Conservation (phyloP, 2,113 vertebrate genomes). For the Thunnus maccoyii region DNA sequence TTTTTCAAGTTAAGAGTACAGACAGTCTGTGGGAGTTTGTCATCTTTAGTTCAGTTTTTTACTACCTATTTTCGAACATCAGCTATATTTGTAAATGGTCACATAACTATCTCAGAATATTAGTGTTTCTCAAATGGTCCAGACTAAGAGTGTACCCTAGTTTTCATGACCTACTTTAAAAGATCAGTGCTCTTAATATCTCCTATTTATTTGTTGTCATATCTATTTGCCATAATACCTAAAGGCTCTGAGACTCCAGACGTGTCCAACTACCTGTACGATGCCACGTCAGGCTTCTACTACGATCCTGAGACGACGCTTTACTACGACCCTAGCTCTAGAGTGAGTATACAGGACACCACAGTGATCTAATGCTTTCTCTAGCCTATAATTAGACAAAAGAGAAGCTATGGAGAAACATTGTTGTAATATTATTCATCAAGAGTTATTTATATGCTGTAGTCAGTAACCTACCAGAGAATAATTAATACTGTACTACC, state of each 20-base stretch:
- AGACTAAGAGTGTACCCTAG: background rate
- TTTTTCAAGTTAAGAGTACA: no score
- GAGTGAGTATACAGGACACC: conserved; percentile 83
- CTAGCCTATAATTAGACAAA: background rate
- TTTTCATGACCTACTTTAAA: background rate
- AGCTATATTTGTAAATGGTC: background rate
- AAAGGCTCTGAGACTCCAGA: conserved; percentile 91
- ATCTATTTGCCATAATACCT: conserved; percentile 21
- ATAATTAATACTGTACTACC: background rate
- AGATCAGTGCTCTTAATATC: background rate
- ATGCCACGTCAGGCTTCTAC: conserved; percentile 96
- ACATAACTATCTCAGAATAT: background rate
- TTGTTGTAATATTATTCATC: background rate
- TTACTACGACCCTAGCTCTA: conserved; percentile 93
- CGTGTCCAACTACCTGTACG: conserved; percentile 92
- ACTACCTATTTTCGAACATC: background rate
- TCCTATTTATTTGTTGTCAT: background rate
- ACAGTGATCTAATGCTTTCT: background rate
- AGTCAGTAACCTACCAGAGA: background rate
- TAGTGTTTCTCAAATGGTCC: background rate
- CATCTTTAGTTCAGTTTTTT: background rate
- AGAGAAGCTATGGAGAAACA: background rate
- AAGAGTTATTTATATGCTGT: background rate
- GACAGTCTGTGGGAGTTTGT: background rate
- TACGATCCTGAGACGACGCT: conserved; percentile 95